Conservation (phyloP, 1,140 invertebrate species). For the Heliconius nattereri region DNA sequence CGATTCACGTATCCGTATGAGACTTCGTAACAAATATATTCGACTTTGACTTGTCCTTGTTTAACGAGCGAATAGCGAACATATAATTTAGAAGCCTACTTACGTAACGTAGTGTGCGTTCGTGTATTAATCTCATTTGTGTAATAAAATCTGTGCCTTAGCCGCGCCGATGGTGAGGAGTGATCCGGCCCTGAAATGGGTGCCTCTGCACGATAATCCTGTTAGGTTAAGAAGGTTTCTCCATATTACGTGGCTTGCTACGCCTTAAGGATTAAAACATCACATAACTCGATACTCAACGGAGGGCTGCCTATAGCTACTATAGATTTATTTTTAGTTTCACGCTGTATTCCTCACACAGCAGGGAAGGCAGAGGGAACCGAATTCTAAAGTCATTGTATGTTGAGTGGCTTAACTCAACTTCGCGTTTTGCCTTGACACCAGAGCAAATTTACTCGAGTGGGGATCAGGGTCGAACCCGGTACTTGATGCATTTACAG, state of each 20-base stretch:
- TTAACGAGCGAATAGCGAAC: conserved; percentile 37
- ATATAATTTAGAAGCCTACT: conserved; percentile 51
- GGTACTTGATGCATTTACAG: too few relatives aligned
- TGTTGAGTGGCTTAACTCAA: too few relatives aligned
- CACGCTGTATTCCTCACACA: too few relatives aligned
- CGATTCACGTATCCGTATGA: conserved; percentile 32
- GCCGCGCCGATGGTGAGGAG: conserved; percentile 67
- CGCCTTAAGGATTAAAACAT: conserved; percentile 84
- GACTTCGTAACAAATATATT: conserved; percentile 47
- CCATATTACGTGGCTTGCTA: conserved; percentile 84
- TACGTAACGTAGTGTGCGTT: conserved; percentile 57
- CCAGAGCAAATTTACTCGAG: too few relatives aligned
- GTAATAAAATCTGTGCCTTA: conserved; percentile 81
- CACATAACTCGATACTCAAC: conserved; percentile 60
- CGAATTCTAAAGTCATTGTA: too few relatives aligned
- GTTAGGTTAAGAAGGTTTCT: conserved; percentile 86
- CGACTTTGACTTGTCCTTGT: conserved; percentile 55
- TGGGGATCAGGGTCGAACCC: too few relatives aligned
- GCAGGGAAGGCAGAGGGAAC: too few relatives aligned
- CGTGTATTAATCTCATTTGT: conserved; percentile 79
- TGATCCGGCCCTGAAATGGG: conserved; percentile 80
- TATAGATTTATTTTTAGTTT: too few relatives aligned
- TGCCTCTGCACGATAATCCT: conserved; percentile 84
- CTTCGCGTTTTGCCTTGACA: too few relatives aligned
- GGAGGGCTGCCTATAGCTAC: conserved; percentile 42